Evolutionary conservation across 2,113 vertebrate genomes (phyloP).

Genomic region (Tachuris rubrigastra): DNA sequence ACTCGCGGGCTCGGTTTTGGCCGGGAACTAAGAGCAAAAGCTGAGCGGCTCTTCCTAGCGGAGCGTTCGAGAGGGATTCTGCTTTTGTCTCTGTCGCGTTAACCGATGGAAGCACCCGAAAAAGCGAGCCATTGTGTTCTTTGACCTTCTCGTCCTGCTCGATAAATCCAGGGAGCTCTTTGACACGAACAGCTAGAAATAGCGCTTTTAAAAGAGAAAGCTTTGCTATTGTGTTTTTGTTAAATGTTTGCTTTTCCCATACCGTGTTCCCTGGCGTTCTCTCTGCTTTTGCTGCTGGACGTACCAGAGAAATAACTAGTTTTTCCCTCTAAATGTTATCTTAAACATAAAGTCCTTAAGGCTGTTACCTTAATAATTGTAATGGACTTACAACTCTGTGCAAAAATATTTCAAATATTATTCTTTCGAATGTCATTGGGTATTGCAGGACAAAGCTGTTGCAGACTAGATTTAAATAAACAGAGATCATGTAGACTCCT

Average conservation of each 20-base stretch:
- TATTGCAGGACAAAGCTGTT: not conserved
- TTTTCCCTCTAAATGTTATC: not conserved
- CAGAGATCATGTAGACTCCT: not conserved
- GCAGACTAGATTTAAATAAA: not conserved
- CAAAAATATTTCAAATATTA: not conserved
- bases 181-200: not conserved
- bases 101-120: not conserved
- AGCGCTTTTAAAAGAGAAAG: not conserved
- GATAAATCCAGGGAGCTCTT: not conserved
- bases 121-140: not conserved
- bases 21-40: not conserved
- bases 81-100: not conserved
- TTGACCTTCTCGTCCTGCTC: slow-evolving; percentile 2
- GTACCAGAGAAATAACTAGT: not conserved
- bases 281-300: not conserved
- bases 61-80: not conserved
- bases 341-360: not conserved
- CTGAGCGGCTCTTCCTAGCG: not conserved
- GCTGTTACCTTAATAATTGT: not conserved
- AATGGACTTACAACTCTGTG: not conserved
- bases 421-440: not conserved
- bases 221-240: not conserved
- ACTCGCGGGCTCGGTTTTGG: not conserved
- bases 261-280: not conserved
- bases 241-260: slow-evolving; percentile 1